Percentiles rank a stretch among this genome's conserved stretches.
phyloP scores from a whole-genome alignment of 2,888 invertebrate genomes.

The Drosophila fungiperda region DNA sequence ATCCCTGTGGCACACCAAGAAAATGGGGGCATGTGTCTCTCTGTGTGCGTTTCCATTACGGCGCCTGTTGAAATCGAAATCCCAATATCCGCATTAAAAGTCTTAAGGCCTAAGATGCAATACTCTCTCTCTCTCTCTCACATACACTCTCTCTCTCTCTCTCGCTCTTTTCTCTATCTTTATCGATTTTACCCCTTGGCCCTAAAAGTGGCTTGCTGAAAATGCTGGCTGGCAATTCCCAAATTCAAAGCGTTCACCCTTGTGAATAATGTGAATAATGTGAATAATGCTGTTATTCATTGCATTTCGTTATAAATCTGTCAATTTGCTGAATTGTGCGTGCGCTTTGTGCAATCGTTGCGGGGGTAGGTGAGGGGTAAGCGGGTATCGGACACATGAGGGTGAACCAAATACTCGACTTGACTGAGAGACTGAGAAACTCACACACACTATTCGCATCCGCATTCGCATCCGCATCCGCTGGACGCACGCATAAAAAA shows the following conservation, averaged over 20 bases:
- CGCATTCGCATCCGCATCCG: slow-evolving; percentile 37
- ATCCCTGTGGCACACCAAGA: slow-evolving; percentile 54
- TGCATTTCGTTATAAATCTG: slow-evolving; percentile 80
- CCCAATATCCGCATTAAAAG: slow-evolving; percentile 48
- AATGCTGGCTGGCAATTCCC: slow-evolving; percentile 8
- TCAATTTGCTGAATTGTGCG: slow-evolving; percentile 80
- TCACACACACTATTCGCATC: slow-evolving; percentile 9
- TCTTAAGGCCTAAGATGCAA: slow-evolving; percentile 58
- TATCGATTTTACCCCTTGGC: slow-evolving; percentile 37
- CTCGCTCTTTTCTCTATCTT: not conserved
- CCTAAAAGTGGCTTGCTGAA: not conserved
- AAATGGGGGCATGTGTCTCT: slow-evolving; percentile 56
- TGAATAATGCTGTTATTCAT: slow-evolving; percentile 74
- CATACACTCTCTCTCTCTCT: not conserved
- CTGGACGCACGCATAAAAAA: slow-evolving; percentile 66
- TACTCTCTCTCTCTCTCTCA: not conserved
- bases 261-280: slow-evolving; percentile 55
- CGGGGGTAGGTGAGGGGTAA: slow-evolving; percentile 25
- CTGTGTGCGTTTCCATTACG: slow-evolving; percentile 55
- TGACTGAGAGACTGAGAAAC: slow-evolving; percentile 1
- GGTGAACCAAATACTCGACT: slow-evolving; percentile 32
- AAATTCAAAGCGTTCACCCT: slow-evolving; percentile 29
- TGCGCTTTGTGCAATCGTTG: slow-evolving; percentile 54
- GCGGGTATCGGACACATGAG: not conserved
- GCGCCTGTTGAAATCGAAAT: slow-evolving; percentile 72